Evolutionary conservation across 2,888 invertebrate species (phyloP), one percentile per base, ranked within the genome.

Genomic region (Megaustenia siamemsis): DNA sequence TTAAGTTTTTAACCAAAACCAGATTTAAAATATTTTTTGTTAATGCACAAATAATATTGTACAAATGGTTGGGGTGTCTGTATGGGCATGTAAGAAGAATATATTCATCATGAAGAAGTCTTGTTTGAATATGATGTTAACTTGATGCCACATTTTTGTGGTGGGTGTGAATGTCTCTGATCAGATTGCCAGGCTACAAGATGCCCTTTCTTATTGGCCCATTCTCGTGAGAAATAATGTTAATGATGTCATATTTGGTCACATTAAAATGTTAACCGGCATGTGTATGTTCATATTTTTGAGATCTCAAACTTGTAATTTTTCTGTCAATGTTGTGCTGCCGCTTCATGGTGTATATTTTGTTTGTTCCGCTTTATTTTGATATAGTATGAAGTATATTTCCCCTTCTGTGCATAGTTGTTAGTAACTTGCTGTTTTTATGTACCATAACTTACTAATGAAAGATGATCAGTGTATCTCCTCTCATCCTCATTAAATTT

Each of bases 51-150:
- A n/a, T 60, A n/a, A 28, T 12, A n/a, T 60, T 8, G 60, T 60
- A n/a, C 4, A n/a, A 60, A 60, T 60, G 12, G 28, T 60, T 60
- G 12, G 28, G n/a, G 28, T 60, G 60, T 60, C 28, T 60, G 60
- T 21, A n/a, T 6, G n/a, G 2, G 60, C 8, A 21, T n/a, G 3
- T 60, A 60, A 2, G 60, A 2, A 60, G n/a, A 28, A 12, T 28
- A 60, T 60, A 60, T 60, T 60, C 60, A 28, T 60, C 60, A 60
- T 60, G n/a, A 24, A 60, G 60, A n/a, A n/a, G n/a, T n/a, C n/a
- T n/a, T n/a, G n/a, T n/a, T n/a, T n/a, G n/a, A n/a, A n/a, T n/a
- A n/a, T n/a, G n/a, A n/a, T n/a, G n/a, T n/a, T n/a, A n/a, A n/a
- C n/a, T n/a, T n/a, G n/a, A n/a, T n/a, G n/a, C n/a, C 10, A 56